Base-by-base conservation (phyloP, 1,140 invertebrate genomes). In the Drosophila micromelanica region DNA sequence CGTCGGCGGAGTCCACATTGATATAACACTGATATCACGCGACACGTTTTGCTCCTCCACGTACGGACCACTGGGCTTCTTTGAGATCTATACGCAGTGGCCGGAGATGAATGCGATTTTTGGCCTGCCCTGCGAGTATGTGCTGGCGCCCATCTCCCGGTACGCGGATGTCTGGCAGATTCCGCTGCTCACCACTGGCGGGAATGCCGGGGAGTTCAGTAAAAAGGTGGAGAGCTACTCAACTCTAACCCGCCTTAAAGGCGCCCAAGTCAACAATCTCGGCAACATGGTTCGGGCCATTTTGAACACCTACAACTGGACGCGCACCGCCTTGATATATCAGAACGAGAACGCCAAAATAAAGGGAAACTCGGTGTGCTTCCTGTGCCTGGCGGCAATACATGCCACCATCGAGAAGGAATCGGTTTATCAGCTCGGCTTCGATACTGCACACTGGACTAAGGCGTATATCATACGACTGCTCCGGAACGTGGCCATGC, bases 101-200 rank as follows among this genome's bases (percentile, higher is more conserved):
- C 70, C 77, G 3, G 76, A 92, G 71, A 80, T 94, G 94, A 96
- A 98, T 92, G 96, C 96, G 0, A 97, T 98, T 87, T 94, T 98
- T 78, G 98, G 98, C 0, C 96, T 98, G 1, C 95, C 97, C 1
- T 98, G 97, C 92, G 97, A 98, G 78, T 98, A 98, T 92, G 96
- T 96, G 3, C 94, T 98, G 55, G 97, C 97, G 0, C 97, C 97
- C 1, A 96, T 99, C 1, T 96, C 97, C 0, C 93, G 97, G 11
- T 98, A 98, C 87, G 95, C 97, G 1, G 95, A 96, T 5, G 94
- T 94, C n/a, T 99, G 98, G 98, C 93, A 95, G 1, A 96, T 98
- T 15, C 97, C 98, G 0, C 95, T 98, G 1, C 91, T 99, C 5
- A 98, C 97, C 2, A 95, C 97, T 0, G 96, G 96, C 0, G 97